phyloP scores from a whole-genome alignment of 2,113 vertebrate species.

The Oncorhynchus mykiss region DNA sequence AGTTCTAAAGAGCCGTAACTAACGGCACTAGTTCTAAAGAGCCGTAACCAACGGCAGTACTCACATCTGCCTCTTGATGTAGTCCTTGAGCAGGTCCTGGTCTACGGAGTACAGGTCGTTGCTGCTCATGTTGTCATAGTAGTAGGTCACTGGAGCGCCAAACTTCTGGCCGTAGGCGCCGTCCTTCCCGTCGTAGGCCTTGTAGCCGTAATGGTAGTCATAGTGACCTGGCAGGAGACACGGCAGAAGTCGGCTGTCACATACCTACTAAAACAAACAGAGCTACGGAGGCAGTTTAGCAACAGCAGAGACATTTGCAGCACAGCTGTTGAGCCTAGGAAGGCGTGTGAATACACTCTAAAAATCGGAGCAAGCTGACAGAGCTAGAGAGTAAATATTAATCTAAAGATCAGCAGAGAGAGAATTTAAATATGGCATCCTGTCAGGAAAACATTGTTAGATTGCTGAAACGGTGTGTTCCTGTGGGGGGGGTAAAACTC shows the following conservation, averaged over 20 bases:
- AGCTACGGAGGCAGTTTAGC: background rate
- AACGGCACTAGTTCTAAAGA: too few relatives aligned
- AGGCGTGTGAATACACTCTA: too few relatives aligned
- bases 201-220: constrained; percentile 91
- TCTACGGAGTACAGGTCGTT: constrained; percentile 92
- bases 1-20: too few relatives aligned
- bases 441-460: background rate
- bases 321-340: background rate
- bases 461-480: background rate
- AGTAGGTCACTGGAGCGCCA: constrained; percentile 89
- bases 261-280: background rate
- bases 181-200: constrained; percentile 85
- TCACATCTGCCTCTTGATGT: constrained; percentile 97
- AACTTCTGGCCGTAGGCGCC: constrained; percentile 86
- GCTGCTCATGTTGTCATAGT: constrained; percentile 82
- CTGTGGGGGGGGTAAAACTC: too few relatives aligned
- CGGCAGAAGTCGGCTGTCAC: background rate
- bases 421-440: constrained; percentile 7
- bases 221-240: constrained; percentile 81
- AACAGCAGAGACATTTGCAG: background rate
- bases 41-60: constrained; percentile 28
- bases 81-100: constrained; percentile 91
- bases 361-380: too few relatives aligned
- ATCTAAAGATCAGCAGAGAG: too few relatives aligned
- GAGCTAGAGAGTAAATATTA: too few relatives aligned